A percentile compares a stretch with the other conserved stretches of the same genome.
Evolutionary conservation across 2,888 invertebrate genomes (phyloP).

Genomic region (Lepidocyrtoides sp.): DNA sequence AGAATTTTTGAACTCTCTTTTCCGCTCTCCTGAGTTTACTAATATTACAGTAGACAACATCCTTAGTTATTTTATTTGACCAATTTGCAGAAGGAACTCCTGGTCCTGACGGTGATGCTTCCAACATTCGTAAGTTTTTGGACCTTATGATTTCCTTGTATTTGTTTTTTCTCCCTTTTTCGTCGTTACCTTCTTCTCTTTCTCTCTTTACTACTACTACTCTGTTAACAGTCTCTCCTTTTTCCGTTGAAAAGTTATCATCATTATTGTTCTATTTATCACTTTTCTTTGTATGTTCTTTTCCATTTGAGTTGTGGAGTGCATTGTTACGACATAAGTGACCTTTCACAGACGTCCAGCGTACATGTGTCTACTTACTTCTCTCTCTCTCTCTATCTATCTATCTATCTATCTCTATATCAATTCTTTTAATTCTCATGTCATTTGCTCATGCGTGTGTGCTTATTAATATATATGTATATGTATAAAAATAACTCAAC

Average conservation of each 20-base stretch:
- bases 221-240: slow-evolving; percentile 53
- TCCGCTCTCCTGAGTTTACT: slow-evolving; percentile 43
- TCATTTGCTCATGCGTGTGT: slow-evolving; percentile 71
- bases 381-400: slow-evolving; percentile 15
- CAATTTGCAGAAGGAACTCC: slow-evolving; percentile 84
- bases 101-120: slow-evolving; percentile 87
- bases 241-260: slow-evolving; percentile 52
- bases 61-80: slow-evolving; percentile 79
- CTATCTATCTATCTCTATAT: slow-evolving; percentile 11
- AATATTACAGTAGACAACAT: slow-evolving; percentile 54
- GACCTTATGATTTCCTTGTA: slow-evolving; percentile 62
- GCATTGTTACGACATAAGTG: slow-evolving; percentile 17
- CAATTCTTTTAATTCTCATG: slow-evolving; percentile 42
- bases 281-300: slow-evolving; percentile 33
- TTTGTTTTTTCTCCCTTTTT: slow-evolving; percentile 64
- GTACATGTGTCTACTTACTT: slow-evolving; percentile 53
- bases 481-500: too few species aligned
- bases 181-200: slow-evolving; percentile 39
- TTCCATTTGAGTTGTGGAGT: slow-evolving; percentile 48
- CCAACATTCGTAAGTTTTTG: slow-evolving; percentile 87
- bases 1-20: slow-evolving; percentile 29
- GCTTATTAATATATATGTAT: slow-evolving; percentile 57
- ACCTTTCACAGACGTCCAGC: slow-evolving; percentile 25
- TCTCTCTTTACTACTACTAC: slow-evolving; percentile 47
- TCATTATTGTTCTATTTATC: slow-evolving; percentile 35